Conservation (phyloP, 2,113 vertebrate genomes). For the Falco punctatus region DNA sequence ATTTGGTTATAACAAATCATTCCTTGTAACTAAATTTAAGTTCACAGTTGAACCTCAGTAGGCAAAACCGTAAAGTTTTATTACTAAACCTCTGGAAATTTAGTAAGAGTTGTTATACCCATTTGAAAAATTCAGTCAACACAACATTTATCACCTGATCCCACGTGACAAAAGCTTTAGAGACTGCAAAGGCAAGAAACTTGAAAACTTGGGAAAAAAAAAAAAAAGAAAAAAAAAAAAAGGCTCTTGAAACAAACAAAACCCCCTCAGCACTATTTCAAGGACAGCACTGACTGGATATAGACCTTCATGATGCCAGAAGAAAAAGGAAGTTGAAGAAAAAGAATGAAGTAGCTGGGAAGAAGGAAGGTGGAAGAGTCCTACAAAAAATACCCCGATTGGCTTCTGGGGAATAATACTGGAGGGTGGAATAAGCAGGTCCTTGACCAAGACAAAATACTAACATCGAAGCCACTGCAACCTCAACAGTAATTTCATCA, state of each 20-base stretch:
- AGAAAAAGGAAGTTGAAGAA: background rate
- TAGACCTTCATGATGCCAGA: background rate
- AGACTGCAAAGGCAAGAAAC: background rate
- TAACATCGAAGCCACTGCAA: background rate
- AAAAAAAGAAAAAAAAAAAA: too few species aligned
- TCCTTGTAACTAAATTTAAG: background rate
- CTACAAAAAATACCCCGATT: background rate
- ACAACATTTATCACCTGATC: background rate
- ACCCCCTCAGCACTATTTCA: background rate
- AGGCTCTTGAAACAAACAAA: background rate
- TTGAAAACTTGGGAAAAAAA: too few species aligned
- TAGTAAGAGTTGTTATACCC: background rate
- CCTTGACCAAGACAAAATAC: background rate
- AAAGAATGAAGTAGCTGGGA: background rate
- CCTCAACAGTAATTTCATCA: background rate
- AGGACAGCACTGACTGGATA: background rate
- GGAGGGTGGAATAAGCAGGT: background rate
- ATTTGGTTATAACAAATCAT: background rate
- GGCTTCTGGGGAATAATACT: background rate
- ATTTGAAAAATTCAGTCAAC: background rate
- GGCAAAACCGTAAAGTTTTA: background rate
- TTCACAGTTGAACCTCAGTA: background rate
- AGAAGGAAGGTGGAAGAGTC: background rate
- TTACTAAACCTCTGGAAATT: background rate
- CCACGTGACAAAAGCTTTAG: background rate